Percentiles rank a stretch among this genome's conserved stretches.
These are phyloP conservation scores for Onychomys torridus DNA, from an alignment of 2,797 vertebrate species.

Conservation along the genomic window DNA sequence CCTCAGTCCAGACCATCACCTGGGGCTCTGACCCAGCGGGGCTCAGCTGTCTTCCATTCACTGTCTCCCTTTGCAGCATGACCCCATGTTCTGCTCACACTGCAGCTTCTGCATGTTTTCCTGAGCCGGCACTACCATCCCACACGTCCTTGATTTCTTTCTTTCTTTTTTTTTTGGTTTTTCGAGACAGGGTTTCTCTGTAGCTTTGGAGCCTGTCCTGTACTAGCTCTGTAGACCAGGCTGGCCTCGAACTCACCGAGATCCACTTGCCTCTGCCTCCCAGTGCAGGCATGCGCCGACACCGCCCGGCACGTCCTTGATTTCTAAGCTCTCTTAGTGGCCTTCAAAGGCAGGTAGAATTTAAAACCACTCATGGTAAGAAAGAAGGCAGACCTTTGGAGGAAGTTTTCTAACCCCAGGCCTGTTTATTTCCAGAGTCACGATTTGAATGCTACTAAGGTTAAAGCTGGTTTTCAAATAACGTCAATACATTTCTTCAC, in stretches of 20 bases:
- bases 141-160: neutral
- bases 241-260: too few species aligned
- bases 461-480: constrained; percentile 30
- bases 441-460: neutral
- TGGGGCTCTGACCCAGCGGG: neutral
- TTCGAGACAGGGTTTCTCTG: too few species aligned
- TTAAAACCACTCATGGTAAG: neutral
- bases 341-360: neutral
- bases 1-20: neutral
- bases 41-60: neutral
- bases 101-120: constrained; percentile 12
- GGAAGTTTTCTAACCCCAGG: neutral
- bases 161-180: too few species aligned
- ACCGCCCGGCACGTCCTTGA: neutral
- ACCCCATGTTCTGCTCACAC: constrained; percentile 4
- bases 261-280: too few species aligned
- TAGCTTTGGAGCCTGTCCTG: too few species aligned
- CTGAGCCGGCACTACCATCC: neutral
- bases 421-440: constrained; percentile 30
- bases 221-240: too few species aligned
- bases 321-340: neutral
- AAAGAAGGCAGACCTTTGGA: neutral
- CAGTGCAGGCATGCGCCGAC: too few species aligned
- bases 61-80: neutral
- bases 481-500: neutral